Evolutionary conservation across 2,113 vertebrate genomes (phyloP).

Genomic region (Chrysemys picta): DNA sequence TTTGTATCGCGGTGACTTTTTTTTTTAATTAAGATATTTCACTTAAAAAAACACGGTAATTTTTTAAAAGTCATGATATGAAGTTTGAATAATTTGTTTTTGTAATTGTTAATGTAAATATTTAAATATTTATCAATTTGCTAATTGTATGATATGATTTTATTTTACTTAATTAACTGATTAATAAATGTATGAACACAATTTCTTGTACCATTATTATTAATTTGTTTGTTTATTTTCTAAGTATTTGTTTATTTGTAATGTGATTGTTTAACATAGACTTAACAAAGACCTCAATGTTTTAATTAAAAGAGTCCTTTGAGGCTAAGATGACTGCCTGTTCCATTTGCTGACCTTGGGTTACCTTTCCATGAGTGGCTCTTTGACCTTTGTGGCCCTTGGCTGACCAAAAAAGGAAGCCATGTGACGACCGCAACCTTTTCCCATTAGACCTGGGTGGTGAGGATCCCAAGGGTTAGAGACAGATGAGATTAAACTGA

Average conservation of each 20-base stretch:
- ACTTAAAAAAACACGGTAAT: constrained; percentile 30
- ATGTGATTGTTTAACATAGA: constrained; percentile 92
- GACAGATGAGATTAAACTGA: constrained; percentile 94
- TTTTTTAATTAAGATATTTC: constrained; percentile 64
- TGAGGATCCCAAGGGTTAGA: constrained; percentile 97
- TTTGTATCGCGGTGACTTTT: constrained; percentile 58
- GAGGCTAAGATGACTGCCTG: constrained; percentile 92
- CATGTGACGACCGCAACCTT: constrained; percentile 92
- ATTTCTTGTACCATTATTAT: constrained; percentile 76
- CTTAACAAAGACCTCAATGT: constrained; percentile 98
- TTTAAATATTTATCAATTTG: constrained; percentile 61
- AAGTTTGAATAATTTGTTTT: constrained; percentile 64
- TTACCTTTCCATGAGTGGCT: constrained; percentile 96
- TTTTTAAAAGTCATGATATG: constrained; percentile 12
- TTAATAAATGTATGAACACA: constrained; percentile 65
- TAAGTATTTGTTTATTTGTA: constrained; percentile 79
- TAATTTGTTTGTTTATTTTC: constrained; percentile 70
- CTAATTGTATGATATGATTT: constrained; percentile 72
- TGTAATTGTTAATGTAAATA: constrained; percentile 74
- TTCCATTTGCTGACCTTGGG: constrained; percentile 97
- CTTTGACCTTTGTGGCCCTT: constrained; percentile 96
- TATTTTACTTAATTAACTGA: constrained; percentile 28
- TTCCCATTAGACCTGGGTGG: constrained; percentile 95
- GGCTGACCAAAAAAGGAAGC: constrained; percentile 95
- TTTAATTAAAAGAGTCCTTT: constrained; percentile 99